Base-by-base conservation (phyloP, 2,888 invertebrate species). In the Caenorhabditis sulstoni region DNA sequence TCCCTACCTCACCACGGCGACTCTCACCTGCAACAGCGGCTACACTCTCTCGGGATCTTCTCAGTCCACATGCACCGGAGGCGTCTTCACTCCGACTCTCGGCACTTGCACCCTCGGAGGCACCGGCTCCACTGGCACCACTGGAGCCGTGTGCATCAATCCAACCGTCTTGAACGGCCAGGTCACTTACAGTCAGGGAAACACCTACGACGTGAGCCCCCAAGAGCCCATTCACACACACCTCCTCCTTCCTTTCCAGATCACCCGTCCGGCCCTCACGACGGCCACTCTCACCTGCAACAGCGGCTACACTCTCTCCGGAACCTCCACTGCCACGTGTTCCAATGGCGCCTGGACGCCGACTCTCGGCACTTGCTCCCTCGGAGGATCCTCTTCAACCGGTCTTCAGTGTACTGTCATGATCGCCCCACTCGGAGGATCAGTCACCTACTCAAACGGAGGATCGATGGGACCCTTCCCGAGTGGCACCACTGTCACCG, bases 21-120 rank as follows among this genome's bases (percentile, higher is more conserved):
- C 85, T 1, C 37, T 87, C 16, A 81, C 71, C 3, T 87, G 87
- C 50, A 80, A 76, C 59, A 23, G 62, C 16, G 85, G 84, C n/a
- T 79, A 64, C 52, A 75, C 81, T 3, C 52, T 81, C 5, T 55
- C 37, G 11, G 78, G 78, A 52, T 58, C 35, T 8, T 20, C 75
- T 3, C 16, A 16, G 2, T 14, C 71, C 41, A 65, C 70, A 3
- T 75, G 81, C 50, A 55, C 66, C 20, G 53, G 37, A 23, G 83
- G 83, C 23, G n/a, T 37, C 5, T 83, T 81, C 79, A 55, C 59
- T 9, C 81, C 84, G 9, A 20, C 79, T 0, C 61, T 83, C 8
- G 81, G 77, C 44, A 79, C 73, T n/a, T 81, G 80, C 64, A 62
- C 61, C 7, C 18, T 50, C 11, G 57, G 66, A 59, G 47, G 49